These are phyloP conservation scores for Eupithecia centaureata DNA, from an alignment of 2,888 invertebrate species.

Conservation along the genomic window DNA sequence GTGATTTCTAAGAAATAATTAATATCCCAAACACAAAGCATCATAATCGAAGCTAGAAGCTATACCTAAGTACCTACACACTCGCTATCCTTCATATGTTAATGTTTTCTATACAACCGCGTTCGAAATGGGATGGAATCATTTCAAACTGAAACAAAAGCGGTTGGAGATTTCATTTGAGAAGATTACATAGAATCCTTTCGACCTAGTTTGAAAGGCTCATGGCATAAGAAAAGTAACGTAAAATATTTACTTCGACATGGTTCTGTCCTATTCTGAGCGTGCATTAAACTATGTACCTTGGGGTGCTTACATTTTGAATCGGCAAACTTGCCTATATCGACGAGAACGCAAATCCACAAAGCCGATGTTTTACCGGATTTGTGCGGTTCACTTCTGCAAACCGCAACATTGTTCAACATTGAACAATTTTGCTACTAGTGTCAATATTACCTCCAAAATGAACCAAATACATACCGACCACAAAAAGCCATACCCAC, in stretches of 20 bases:
- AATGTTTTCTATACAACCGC: too few relatives aligned
- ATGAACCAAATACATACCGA: neutral
- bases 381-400: neutral
- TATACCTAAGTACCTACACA: too few relatives aligned
- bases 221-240: neutral
- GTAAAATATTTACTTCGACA: neutral
- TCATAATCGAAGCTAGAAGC: too few relatives aligned
- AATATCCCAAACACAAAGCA: too few relatives aligned
- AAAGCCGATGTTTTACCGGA: neutral
- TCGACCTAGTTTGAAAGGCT: too few relatives aligned
- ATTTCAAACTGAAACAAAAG: neutral
- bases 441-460: neutral
- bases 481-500: neutral
- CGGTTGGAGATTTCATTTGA: neutral
- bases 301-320: neutral
- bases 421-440: neutral
- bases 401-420: neutral
- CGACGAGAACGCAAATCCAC: neutral
- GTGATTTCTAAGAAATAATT: too few relatives aligned
- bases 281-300: neutral
- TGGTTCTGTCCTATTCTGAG: neutral
- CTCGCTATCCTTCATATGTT: too few relatives aligned
- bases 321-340: neutral
- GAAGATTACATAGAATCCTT: too few relatives aligned
- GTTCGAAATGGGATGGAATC: neutral